These are phyloP conservation scores for Drosophila parthenogenetica DNA, from an alignment of 2,888 invertebrate species.

Conservation along the genomic window DNA sequence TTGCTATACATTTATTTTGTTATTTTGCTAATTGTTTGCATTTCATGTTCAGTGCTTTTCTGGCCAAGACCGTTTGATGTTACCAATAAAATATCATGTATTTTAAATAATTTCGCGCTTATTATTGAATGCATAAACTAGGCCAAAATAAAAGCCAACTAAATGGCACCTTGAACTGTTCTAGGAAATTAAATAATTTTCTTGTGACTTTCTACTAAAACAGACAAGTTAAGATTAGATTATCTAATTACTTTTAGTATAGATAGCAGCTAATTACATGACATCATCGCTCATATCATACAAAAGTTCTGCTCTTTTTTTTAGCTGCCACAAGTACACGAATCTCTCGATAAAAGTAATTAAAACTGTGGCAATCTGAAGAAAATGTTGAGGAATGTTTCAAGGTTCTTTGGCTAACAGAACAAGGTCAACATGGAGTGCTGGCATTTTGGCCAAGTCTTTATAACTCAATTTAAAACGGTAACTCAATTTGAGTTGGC, in stretches of 20 bases:
- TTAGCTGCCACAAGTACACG: not conserved
- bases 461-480: not conserved
- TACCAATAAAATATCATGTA: slow-evolving; percentile 10
- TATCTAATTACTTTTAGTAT: slow-evolving; percentile 21
- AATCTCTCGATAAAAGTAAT: slow-evolving; percentile 32
- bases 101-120: slow-evolving; percentile 17
- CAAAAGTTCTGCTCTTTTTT: not conserved
- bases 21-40: slow-evolving; percentile 72
- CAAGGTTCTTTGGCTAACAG: slow-evolving; percentile 2
- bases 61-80: slow-evolving; percentile 37
- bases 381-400: not conserved
- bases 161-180: not conserved
- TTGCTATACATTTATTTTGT: slow-evolving; percentile 50
- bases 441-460: slow-evolving; percentile 4
- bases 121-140: slow-evolving; percentile 10
- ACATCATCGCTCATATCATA: slow-evolving; percentile 37
- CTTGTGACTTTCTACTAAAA: not conserved
- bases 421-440: slow-evolving; percentile 16
- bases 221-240: slow-evolving; percentile 22
- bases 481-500: slow-evolving; percentile 9
- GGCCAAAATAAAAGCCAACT: slow-evolving; percentile 5
- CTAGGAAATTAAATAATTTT: not conserved
- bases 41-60: slow-evolving; percentile 56
- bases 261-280: slow-evolving; percentile 15
- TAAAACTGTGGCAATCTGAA: slow-evolving; percentile 24